Conservation (phyloP, 2,797 vertebrate species). For the Muscicapa comitata region DNA sequence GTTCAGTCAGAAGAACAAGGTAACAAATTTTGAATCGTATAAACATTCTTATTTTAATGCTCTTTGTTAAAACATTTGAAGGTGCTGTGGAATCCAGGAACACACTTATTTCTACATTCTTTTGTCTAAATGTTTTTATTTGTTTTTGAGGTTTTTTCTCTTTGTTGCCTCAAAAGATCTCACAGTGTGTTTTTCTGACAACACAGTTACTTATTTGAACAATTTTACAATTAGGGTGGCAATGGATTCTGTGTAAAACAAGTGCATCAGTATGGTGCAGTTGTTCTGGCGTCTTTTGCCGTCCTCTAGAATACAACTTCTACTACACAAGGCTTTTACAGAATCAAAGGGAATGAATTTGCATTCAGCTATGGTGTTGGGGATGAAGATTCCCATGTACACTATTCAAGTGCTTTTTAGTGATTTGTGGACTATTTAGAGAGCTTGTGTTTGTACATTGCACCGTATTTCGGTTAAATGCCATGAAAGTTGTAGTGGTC, state of each 20-base stretch:
- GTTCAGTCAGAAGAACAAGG: constrained; percentile 83
- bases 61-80: not conserved
- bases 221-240: not conserved
- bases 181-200: not conserved
- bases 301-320: not conserved
- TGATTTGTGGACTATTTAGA: not conserved
- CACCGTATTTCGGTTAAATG: not conserved
- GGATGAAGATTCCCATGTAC: not conserved
- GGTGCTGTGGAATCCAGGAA: not conserved
- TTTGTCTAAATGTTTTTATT: not conserved
- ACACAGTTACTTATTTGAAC: not conserved
- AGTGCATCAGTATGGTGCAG: not conserved
- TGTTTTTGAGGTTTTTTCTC: accelerated
- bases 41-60: not conserved
- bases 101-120: not conserved
- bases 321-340: not conserved
- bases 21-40: constrained; percentile 1
- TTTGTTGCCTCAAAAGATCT: not conserved
- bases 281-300: not conserved
- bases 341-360: not conserved
- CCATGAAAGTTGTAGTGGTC: not conserved
- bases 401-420: not conserved
- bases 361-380: not conserved
- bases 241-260: not conserved
- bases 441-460: not conserved